phyloP scores from a whole-genome alignment of 2,888 invertebrate genomes.

The Timema podura region DNA sequence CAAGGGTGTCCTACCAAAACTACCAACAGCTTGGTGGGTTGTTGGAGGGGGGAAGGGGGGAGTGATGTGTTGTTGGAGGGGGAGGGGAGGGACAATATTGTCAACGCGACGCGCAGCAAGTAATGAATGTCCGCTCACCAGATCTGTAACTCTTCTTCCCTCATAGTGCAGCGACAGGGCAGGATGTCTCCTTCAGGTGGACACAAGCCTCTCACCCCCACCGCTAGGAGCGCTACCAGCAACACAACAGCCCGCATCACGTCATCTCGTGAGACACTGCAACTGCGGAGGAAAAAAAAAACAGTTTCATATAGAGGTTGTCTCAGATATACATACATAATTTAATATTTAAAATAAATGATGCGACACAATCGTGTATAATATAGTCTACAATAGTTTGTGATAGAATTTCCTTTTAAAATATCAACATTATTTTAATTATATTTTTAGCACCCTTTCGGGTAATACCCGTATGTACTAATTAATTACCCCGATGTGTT shows the following conservation, averaged over 20 bases:
- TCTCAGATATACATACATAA: neutral
- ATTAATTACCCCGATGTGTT: no score
- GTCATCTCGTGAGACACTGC: conserved; percentile 19
- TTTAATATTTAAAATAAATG: neutral
- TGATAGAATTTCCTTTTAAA: no score
- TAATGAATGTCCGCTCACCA: conserved; percentile 55
- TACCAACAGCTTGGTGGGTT: no score
- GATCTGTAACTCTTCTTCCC: conserved; percentile 76
- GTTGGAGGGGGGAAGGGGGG: no score
- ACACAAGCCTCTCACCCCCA: conserved; percentile 41
- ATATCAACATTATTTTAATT: no score
- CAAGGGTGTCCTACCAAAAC: no score
- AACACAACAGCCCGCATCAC: conserved; percentile 21
- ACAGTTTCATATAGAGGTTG: neutral
- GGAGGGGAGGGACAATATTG: no score
- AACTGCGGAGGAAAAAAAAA: neutral
- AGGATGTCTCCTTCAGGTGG: conserved; percentile 72
- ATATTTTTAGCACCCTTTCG: no score
- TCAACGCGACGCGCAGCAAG: no score
- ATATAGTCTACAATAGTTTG: neutral
- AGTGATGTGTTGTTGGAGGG: no score
- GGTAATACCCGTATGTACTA: no score
- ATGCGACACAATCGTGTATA: neutral
- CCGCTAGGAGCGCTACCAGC: conserved; percentile 22
- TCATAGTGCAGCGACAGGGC: conserved; percentile 76